Percentiles rank a stretch among this genome's conserved stretches.
Conservation (phyloP, 2,888 invertebrate species). For the Xestia c-nigrum region DNA sequence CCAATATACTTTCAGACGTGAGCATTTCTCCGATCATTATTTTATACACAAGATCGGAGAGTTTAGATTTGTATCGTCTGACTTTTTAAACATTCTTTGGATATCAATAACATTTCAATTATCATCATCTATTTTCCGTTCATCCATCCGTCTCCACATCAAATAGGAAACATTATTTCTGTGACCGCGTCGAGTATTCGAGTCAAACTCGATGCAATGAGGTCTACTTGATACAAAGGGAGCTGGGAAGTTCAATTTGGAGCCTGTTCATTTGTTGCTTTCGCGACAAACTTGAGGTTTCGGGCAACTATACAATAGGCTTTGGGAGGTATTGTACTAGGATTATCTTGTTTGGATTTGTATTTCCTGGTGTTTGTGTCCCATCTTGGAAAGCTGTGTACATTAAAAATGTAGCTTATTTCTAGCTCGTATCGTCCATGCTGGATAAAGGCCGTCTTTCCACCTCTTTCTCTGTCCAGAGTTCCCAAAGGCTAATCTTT, state of each 20-base stretch:
- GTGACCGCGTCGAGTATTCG: constrained; percentile 11
- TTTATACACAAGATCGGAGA: not conserved
- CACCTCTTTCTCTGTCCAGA: not conserved
- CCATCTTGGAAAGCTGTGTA: not conserved
- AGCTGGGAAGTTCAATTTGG: constrained; percentile 41
- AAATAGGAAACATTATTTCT: constrained; percentile 6
- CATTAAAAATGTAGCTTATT: not conserved
- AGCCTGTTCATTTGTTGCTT: constrained; percentile 40
- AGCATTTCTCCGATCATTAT: constrained; percentile 14
- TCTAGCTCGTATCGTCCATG: not conserved
- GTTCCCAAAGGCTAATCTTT: not conserved
- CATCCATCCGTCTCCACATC: constrained; percentile 10
- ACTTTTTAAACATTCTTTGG: constrained; percentile 33
- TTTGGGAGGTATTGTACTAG: not conserved
- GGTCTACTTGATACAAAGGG: constrained; percentile 25
- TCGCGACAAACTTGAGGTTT: constrained; percentile 33
- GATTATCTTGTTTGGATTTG: constrained; percentile 8
- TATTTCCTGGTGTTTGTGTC: not conserved
- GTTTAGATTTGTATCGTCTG: not conserved
- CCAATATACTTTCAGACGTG: not conserved
- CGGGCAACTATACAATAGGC: constrained; percentile 33
- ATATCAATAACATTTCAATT: constrained; percentile 36
- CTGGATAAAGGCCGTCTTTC: not conserved
- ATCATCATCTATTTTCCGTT: not conserved
- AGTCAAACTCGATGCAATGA: not conserved